Evolutionary conservation across 1,140 invertebrate species (phyloP).

Genomic region (Schlechtendalia chinensis): DNA sequence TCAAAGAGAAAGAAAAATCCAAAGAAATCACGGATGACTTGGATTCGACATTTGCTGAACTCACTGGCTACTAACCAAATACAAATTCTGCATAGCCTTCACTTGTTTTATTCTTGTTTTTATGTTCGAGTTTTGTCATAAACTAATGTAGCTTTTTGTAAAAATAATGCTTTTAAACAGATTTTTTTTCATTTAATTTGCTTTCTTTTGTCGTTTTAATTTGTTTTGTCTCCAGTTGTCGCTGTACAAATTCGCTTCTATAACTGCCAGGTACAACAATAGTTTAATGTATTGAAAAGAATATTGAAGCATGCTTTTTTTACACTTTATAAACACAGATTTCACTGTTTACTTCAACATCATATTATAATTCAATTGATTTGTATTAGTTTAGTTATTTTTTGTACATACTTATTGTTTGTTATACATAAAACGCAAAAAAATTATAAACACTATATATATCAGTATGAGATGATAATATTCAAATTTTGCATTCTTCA

Average conservation of each 20-base stretch:
- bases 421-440: neutral
- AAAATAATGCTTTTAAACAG: conserved; percentile 33
- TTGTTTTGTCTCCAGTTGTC: conserved; percentile 42
- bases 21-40: conserved; percentile 95
- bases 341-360: neutral
- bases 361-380: neutral
- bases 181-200: conserved; percentile 30
- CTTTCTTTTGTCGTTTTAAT: conserved; percentile 31
- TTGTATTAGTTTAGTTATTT: neutral
- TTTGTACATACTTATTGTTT: neutral
- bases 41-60: conserved; percentile 91
- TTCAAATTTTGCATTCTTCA: neutral
- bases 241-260: conserved; percentile 49
- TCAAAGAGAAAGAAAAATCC: conserved; percentile 93
- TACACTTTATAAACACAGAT: too few relatives aligned
- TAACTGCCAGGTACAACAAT: conserved; percentile 38
- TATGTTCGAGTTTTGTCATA: conserved; percentile 33
- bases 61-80: conserved; percentile 72
- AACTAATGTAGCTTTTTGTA: conserved; percentile 41
- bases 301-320: neutral
- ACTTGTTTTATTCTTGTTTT: conserved; percentile 33
- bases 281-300: neutral
- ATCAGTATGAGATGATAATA: neutral
- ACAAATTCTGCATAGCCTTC: conserved; percentile 28
- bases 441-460: too few relatives aligned